A percentile compares a stretch with the other conserved stretches of the same genome.
Conservation (phyloP, 2,888 invertebrate genomes). For the Cenopis cana region DNA sequence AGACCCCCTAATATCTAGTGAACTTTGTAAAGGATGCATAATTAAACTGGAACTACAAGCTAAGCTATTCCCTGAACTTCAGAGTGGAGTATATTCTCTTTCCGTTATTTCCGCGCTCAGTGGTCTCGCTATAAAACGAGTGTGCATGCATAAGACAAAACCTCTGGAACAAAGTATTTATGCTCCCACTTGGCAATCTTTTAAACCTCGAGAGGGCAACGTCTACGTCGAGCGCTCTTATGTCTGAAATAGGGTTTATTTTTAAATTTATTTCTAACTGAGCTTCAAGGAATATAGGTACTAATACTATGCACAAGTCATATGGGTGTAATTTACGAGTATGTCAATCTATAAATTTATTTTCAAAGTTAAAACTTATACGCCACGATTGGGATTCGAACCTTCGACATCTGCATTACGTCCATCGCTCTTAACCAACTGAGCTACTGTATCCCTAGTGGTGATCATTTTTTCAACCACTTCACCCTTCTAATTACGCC, state of each 20-base stretch:
- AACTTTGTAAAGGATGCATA: neutral
- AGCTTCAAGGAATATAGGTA: too few relatives aligned
- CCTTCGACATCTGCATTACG: too few relatives aligned
- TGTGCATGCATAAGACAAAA: conserved; percentile 12
- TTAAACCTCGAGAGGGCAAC: conserved; percentile 14
- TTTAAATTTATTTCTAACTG: neutral
- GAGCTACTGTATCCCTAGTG: too few relatives aligned
- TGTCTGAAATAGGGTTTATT: neutral
- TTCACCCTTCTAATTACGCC: too few relatives aligned
- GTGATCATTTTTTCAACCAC: too few relatives aligned
- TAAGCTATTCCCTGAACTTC: neutral
- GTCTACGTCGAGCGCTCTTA: neutral
- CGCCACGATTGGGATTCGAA: too few relatives aligned
- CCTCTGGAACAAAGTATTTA: conserved; percentile 23
- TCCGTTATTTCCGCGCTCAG: neutral
- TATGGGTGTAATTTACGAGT: too few relatives aligned
- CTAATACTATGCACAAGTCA: too few relatives aligned
- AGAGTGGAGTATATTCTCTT: neutral
- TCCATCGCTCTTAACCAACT: too few relatives aligned
- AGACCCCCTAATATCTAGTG: neutral
- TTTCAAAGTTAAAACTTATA: too few relatives aligned
- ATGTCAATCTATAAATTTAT: too few relatives aligned
- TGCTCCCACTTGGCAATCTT: conserved; percentile 11
- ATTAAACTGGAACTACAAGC: neutral
- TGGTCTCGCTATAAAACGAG: conserved; percentile 3